phyloP scores from a whole-genome alignment of 2,113 vertebrate species.

The Cyprinodon brontotheroides region DNA sequence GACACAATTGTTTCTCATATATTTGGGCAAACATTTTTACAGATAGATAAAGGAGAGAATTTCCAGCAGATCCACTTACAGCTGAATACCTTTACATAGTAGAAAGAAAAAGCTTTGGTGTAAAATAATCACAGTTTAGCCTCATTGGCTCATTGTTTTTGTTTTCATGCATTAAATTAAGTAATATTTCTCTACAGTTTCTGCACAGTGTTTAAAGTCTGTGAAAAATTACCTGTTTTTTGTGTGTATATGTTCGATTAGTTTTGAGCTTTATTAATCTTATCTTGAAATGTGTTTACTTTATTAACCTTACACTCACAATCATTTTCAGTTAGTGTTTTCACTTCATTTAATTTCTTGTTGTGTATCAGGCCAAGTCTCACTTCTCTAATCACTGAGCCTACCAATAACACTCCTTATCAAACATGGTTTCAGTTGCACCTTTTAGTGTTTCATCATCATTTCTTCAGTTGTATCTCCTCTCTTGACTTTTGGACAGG shows the following conservation, averaged over 20 bases:
- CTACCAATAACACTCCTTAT: background rate
- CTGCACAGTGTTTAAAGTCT: background rate
- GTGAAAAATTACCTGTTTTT: background rate
- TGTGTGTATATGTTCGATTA: background rate
- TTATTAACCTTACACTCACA: background rate
- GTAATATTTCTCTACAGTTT: background rate
- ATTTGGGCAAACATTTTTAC: background rate
- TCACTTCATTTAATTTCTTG: background rate
- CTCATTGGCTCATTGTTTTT: background rate
- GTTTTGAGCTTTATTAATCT: background rate
- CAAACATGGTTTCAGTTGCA: background rate
- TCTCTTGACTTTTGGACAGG: background rate
- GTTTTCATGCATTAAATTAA: slow-evolving; percentile 6
- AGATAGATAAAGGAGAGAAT: background rate
- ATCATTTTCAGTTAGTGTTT: background rate
- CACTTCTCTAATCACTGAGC: too few relatives aligned
- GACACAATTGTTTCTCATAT: slow-evolving; percentile 37
- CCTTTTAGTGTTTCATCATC: background rate
- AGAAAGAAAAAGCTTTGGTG: slow-evolving; percentile 14
- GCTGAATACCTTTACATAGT: background rate
- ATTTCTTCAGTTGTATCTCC: background rate
- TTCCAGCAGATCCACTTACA: slow-evolving; percentile 27
- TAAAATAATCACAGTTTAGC: slow-evolving; percentile 38
- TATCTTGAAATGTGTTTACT: background rate
- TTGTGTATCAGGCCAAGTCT: background rate